Evolutionary conservation across 2,113 vertebrate genomes (phyloP).

Genomic region (Vicugna pacos): DNA sequence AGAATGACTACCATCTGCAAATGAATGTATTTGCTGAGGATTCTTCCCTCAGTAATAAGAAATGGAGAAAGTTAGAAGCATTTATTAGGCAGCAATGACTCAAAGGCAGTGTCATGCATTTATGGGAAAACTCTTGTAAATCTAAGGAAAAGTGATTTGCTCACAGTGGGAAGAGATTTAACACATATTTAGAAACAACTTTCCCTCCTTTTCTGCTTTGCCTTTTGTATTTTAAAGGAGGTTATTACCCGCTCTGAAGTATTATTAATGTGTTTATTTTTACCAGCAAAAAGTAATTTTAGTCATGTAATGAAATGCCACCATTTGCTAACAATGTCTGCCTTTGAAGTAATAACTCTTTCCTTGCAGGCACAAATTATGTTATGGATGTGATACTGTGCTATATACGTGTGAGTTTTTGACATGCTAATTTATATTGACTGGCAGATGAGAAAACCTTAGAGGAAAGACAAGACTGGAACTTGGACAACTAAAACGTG

Average conservation of each 20-base stretch:
- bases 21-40: constrained; percentile 48
- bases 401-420: constrained; percentile 3
- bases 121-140: constrained; percentile 71
- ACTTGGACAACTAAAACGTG: background rate
- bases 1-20: background rate
- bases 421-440: background rate
- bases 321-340: constrained; percentile 35
- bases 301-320: constrained; percentile 50
- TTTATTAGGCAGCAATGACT: constrained; percentile 74
- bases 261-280: constrained; percentile 66
- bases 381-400: background rate
- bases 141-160: constrained; percentile 67
- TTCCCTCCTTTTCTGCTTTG: constrained; percentile 50
- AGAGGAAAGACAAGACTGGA: background rate
- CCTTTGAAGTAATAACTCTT: constrained; percentile 54
- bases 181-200: constrained; percentile 51
- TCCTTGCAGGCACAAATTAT: background rate
- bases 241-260: constrained; percentile 74
- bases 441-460: background rate
- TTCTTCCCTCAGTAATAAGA: constrained; percentile 71
- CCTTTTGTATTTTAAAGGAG: constrained; percentile 60
- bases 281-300: constrained; percentile 67
- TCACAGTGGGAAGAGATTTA: background rate
- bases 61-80: constrained; percentile 2
- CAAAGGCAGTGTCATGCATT: constrained; percentile 1